Conservation (phyloP, 2,888 invertebrate genomes). For the Torymus auratus region DNA sequence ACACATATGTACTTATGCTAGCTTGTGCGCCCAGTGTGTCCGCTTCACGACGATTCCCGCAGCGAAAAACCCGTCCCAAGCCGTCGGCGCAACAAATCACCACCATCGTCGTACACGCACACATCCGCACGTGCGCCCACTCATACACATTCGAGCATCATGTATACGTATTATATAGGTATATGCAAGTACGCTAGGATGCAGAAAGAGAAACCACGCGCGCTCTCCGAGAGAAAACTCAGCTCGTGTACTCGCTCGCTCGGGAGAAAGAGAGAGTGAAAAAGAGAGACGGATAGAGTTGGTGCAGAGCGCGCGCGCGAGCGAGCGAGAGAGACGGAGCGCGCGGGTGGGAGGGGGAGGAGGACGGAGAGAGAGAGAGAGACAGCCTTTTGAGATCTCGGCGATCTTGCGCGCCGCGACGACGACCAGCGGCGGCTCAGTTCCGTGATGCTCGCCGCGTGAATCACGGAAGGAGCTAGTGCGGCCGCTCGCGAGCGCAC, state of each 20-base stretch:
- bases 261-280: conserved; percentile 50
- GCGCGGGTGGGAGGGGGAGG: conserved; percentile 36
- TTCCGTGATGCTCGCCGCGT: conserved; percentile 65
- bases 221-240: not conserved
- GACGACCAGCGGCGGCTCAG: conserved; percentile 66
- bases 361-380: conserved; percentile 37
- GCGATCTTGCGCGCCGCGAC: no score
- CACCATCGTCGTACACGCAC: not conserved
- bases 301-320: conserved; percentile 16
- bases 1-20: no score
- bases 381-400: conserved; percentile 66
- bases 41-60: conserved; percentile 4
- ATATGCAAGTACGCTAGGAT: not conserved
- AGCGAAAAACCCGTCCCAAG: conserved; percentile 45
- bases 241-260: not conserved
- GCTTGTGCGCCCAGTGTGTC: not conserved
- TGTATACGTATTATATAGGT: not conserved
- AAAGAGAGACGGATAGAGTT: conserved; percentile 43
- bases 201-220: conserved; percentile 50
- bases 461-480: conserved; percentile 59
- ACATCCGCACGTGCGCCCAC: not conserved
- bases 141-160: not conserved
- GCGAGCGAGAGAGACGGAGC: conserved; percentile 50
- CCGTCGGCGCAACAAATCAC: conserved; percentile 44
- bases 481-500: not conserved